Evolutionary conservation across 2,113 vertebrate species (phyloP), one percentile per base, ranked within the genome.

Genomic region (Labeo rohita): DNA sequence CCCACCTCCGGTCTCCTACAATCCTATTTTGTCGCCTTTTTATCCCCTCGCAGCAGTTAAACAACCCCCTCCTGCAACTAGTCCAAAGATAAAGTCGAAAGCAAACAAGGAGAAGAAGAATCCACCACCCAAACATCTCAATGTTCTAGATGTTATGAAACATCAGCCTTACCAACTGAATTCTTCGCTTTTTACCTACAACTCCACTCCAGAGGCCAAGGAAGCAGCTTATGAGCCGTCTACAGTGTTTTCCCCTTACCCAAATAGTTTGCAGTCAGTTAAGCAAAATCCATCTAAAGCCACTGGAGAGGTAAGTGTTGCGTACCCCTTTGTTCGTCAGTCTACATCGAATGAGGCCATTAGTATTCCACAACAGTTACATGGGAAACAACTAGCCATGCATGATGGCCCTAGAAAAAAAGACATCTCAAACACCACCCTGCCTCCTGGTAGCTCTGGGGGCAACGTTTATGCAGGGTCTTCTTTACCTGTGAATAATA

Each of bases 91-190:
- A 36, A 91, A 94, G 65, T 73, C 92, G 49, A 93, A 94, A 88
- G 87, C 88, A 88, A 94, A 91, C 86, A 93, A 91, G 95, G 95
- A 93, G 93, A 96, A 93, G 93, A 96, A 94, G 90, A 94, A 97
- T 95, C 90, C 95, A 13, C 86, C 88, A 45, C 94, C 95, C 91
- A 99, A 98, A 89, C 92, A 94, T 34, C 95, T 99, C 81, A 97
- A 96, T 65, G 88, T 96, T 83, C 92, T 99, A 93, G 97, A 99
- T 90, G 96, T 99, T 76, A 98, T 99, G 98, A 98, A 98, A 90
- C 98, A 99, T 89, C 96, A 98, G 50, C 97, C 98, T 0, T 98
- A 99, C 81, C 96, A 99, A 91, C 96, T 99, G 13, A 95, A 97
- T 61, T 92, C 96, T 0, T 96, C 97, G 80, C 93, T 99, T 86